Evolutionary conservation across 2,797 vertebrate genomes (phyloP).

Genomic region (Mormyrops boulengeri): DNA sequence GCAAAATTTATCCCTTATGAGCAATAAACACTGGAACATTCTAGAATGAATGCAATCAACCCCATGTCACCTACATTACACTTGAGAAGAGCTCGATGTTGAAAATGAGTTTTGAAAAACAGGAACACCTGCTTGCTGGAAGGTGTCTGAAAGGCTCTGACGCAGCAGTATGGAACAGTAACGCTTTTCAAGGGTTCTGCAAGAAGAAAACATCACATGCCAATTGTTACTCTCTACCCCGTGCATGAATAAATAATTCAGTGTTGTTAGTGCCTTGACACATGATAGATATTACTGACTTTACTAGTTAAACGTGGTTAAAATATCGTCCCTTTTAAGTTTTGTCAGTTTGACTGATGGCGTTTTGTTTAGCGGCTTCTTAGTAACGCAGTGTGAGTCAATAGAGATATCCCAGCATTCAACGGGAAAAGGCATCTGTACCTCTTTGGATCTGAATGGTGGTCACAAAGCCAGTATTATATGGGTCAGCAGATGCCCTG

Average conservation of each 20-base stretch:
- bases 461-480: background rate
- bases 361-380: background rate
- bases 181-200: background rate
- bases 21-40: background rate
- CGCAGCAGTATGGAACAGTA: background rate
- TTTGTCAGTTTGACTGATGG: background rate
- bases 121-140: slow-evolving; percentile 9
- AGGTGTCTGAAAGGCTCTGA: background rate
- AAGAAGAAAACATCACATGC: background rate
- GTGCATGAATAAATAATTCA: background rate
- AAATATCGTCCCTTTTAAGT: background rate
- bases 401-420: slow-evolving; percentile 2
- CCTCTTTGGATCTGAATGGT: background rate
- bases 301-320: background rate
- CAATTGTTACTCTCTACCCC: background rate
- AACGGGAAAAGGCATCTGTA: background rate
- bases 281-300: slow-evolving; percentile 3
- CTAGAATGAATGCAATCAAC: slow-evolving; percentile 6
- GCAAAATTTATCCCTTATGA: background rate
- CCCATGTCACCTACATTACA: background rate
- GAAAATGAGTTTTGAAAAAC: background rate
- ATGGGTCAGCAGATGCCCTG: background rate
- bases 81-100: slow-evolving; percentile 2
- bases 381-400: background rate
- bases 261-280: background rate